Base-by-base conservation (phyloP, 2,113 vertebrate genomes). In the Pseudorhombus dupliciocellatus region DNA sequence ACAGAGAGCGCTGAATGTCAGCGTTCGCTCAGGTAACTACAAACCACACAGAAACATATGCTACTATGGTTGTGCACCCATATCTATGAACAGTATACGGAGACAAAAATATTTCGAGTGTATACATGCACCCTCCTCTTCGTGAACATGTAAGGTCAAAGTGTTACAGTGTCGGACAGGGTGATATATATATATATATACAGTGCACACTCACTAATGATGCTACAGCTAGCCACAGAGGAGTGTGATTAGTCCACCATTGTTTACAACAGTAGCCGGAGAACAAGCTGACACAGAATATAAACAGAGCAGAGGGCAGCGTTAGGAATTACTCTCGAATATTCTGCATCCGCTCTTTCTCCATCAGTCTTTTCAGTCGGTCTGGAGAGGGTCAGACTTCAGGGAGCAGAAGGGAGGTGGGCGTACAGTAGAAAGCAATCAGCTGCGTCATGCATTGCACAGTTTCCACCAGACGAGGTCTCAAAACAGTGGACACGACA, bases 381-480 rank as follows among this genome's bases (percentile, higher is more conserved):
- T 75, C 71, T 75, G 70, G 5, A 60, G 28, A 56, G 57, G 56
- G 64, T n/a, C 55, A 66, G 70, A 74, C 58, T 30, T 73, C n/a
- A 40, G 72, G 68, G 31, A 58, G 25, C 9, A 34, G 60, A 55
- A 42, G 63, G 50, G 78, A 66, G 4, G 16, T 64, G 16, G 53
- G 70, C 4, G 50, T 88, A 86, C 85, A 91, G 93, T 88, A 88
- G 83, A 91, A 83, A 85, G 84, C 92, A 92, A 92, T 93, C 92
- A 83, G 59, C 85, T 93, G 89, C 94, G 93, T 93, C 93, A 95
- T 95, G 94, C 96, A 97, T 96, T 97, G 96, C 96, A 98, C 96
- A 91, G 94, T 93, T 77, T 92, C 90, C 93, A 93, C 89, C 34
- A 92, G 90, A 90, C 84, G 83, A 77, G 78, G 67, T 70, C 66